phyloP scores from a whole-genome alignment of 2,888 invertebrate species.

The Stenurella melanura region DNA sequence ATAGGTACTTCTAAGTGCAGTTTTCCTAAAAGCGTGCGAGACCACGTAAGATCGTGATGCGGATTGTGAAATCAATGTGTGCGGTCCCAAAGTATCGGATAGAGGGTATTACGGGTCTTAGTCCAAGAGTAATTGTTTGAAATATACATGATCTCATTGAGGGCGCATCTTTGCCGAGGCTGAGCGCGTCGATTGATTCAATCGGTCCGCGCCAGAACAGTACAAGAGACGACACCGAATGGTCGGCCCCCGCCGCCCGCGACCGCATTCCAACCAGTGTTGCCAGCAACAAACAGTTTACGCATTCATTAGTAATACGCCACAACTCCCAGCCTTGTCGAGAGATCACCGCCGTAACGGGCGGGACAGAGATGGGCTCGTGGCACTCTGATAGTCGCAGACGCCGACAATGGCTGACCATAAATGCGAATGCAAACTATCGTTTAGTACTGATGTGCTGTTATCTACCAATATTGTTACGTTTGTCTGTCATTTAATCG shows the following conservation, averaged over 20 bases:
- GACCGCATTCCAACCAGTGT: slow-evolving; percentile 74
- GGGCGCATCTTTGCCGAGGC: slow-evolving; percentile 63
- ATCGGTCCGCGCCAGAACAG: slow-evolving; percentile 64
- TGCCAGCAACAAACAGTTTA: slow-evolving; percentile 73
- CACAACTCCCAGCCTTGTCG: slow-evolving; percentile 61
- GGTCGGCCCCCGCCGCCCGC: slow-evolving; percentile 74
- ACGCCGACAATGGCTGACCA: slow-evolving; percentile 43
- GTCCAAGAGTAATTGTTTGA: slow-evolving; percentile 54
- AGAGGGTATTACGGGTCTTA: neutral
- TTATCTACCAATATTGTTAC: slow-evolving; percentile 26
- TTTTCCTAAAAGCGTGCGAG: slow-evolving; percentile 51
- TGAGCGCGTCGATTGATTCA: slow-evolving; percentile 67
- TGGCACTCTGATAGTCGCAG: slow-evolving; percentile 30
- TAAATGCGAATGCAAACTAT: slow-evolving; percentile 41
- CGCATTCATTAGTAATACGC: slow-evolving; percentile 73
- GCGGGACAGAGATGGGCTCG: slow-evolving; percentile 31
- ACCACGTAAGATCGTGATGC: slow-evolving; percentile 45
- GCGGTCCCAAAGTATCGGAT: slow-evolving; percentile 39
- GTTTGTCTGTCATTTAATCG: slow-evolving; percentile 17
- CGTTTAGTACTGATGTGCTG: slow-evolving; percentile 27
- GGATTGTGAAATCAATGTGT: slow-evolving; percentile 46
- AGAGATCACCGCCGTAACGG: slow-evolving; percentile 48
- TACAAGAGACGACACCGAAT: slow-evolving; percentile 68
- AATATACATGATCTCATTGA: slow-evolving; percentile 58
- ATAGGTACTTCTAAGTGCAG: slow-evolving; percentile 16